These are phyloP conservation scores for Trachelipus rathkii DNA, from an alignment of 1,140 invertebrate species.

Conservation along the genomic window DNA sequence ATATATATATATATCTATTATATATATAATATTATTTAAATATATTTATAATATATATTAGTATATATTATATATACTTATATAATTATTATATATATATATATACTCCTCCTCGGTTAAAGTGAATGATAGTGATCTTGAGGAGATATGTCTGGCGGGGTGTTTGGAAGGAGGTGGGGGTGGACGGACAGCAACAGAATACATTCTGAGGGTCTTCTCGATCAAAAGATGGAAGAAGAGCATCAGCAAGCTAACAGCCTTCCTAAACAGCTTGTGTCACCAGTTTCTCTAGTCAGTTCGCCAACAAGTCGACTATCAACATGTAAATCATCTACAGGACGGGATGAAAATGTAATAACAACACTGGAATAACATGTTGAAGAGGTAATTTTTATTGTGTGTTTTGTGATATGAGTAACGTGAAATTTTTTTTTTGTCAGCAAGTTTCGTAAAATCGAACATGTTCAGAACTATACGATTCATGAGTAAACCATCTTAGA, in stretches of 20 bases:
- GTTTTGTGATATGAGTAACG: neutral
- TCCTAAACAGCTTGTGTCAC: neutral
- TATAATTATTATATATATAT: too few relatives aligned
- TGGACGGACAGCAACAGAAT: neutral
- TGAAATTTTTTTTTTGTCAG: neutral
- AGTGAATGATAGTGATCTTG: too few relatives aligned
- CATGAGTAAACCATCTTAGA: too few relatives aligned
- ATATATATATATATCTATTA: too few relatives aligned
- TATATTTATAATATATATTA: too few relatives aligned
- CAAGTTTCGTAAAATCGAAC: neutral
- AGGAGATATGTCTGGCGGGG: neutral
- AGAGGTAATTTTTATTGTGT: neutral
- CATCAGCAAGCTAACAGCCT: neutral
- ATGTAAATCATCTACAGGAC: neutral
- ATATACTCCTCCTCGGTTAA: too few relatives aligned
- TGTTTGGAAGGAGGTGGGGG: neutral
- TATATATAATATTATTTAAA: too few relatives aligned
- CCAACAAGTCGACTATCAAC: neutral
- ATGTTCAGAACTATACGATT: too few relatives aligned
- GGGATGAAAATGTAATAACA: neutral
- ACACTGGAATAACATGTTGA: neutral
- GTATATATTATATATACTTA: too few relatives aligned
- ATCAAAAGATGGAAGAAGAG: neutral
- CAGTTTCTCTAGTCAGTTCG: neutral
- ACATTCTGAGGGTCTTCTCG: neutral